Conservation (phyloP, 2,888 invertebrate genomes). For the Scaptomyza cyrtandrae region DNA sequence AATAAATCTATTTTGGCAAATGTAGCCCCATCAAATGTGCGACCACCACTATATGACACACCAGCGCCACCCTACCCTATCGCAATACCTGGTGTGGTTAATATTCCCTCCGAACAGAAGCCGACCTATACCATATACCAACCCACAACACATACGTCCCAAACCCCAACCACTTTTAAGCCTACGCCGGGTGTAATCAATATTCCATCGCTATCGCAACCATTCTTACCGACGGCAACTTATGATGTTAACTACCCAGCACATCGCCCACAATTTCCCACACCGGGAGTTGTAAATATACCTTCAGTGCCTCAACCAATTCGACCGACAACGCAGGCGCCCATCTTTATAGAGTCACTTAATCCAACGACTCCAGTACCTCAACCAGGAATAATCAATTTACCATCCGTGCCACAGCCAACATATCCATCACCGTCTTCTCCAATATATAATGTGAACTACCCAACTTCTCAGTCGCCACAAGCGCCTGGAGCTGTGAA, state of each 20-base stretch:
- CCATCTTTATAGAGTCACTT: slow-evolving; percentile 6
- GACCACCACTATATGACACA: slow-evolving; percentile 88
- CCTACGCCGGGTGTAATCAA: slow-evolving; percentile 40
- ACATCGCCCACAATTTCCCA: slow-evolving; percentile 13
- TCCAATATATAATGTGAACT: slow-evolving; percentile 20
- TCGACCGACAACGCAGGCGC: slow-evolving; percentile 9
- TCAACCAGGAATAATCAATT: slow-evolving; percentile 24
- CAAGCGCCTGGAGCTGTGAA: slow-evolving; percentile 29
- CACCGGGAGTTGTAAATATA: slow-evolving; percentile 49
- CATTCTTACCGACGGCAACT: slow-evolving; percentile 23
- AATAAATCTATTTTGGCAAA: slow-evolving; percentile 28
- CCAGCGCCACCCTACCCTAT: slow-evolving; percentile 87
- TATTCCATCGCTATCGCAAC: slow-evolving; percentile 51
- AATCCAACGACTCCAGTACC: slow-evolving; percentile 6
- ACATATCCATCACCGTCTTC: slow-evolving; percentile 17
- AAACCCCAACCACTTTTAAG: slow-evolving; percentile 4
- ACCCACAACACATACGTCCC: slow-evolving; percentile 26
- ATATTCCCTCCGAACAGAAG: slow-evolving; percentile 85
- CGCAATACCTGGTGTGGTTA: slow-evolving; percentile 85
- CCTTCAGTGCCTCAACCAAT: slow-evolving; percentile 22
- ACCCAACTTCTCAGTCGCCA: slow-evolving; percentile 14
- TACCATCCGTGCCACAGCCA: slow-evolving; percentile 27
- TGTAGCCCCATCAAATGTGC: slow-evolving; percentile 22
- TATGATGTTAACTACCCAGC: slow-evolving; percentile 44
- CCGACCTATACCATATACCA: slow-evolving; percentile 19